Evolutionary conservation across 2,797 vertebrate species (phyloP), one percentile per base, ranked within the genome.

Genomic region (Protosalanx chinensis): DNA sequence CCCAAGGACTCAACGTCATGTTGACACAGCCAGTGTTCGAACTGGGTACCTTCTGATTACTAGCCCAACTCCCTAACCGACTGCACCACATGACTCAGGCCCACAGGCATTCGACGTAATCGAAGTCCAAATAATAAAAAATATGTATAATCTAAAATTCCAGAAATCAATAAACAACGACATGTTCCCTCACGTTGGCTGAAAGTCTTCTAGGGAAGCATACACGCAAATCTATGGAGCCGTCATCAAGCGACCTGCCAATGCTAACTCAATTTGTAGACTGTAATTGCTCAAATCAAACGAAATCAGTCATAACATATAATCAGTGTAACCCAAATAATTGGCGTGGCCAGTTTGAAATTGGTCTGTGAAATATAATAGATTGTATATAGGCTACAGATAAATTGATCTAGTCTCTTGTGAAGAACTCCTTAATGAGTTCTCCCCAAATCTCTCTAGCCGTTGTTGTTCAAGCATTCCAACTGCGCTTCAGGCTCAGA

Each of bases 261-360:
- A 49, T 15, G 49, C 64, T 72, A 53, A 75, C 75, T 79, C 51
- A 69, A 72, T 78, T 67, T 72, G 29, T 33, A 35, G 73, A 56
- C 51, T 56, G 51, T 56, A 71, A 78, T 80, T 82, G 76, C 63
- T 68, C 67, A 72, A 78, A 80, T 82, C 70, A 81, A 68, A 68
- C 71, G 56, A 67, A 81, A 68, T 73, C 68, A 72, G 13, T 32
- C 64, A n/a, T 57, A 67, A 67, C 58, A 57, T 64, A 33, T 67
- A 68, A 74, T 78, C 70, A 64, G 27, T 71, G 63, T 76, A 58
- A 49, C 32, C 20, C 51, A 35, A 65, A 62, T 37, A 16, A 49
- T 13, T 20, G 18, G 15, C 6, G 51, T 56, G 41, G 41, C 35
- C 37, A 20, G 35, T 64, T 16, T 13, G n/a, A 16, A 15, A 13